Evolutionary conservation across 2,888 invertebrate genomes (phyloP), one percentile per base, ranked within the genome.

Genomic region (Pycnomerus fuliginosus): DNA sequence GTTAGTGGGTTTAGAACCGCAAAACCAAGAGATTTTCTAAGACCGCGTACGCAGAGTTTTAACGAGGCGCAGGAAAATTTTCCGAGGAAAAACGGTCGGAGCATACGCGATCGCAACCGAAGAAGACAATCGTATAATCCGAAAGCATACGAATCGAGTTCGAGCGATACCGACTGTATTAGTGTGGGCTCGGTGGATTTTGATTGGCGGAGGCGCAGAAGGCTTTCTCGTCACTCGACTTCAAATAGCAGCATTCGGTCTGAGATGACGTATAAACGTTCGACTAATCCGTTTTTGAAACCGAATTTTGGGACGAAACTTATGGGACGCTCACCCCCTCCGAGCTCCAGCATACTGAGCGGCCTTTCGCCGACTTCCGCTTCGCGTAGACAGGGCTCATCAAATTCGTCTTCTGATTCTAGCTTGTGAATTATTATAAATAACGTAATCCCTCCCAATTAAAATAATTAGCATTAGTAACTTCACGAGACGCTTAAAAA

Each of bases 71-170:
- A 61, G 16, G 64, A 65, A 28, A 62, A 61, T 65, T 20, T 20
- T 20, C 64, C 66, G 28, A 62, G 62, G 39, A 56, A 56, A 38
- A 61, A 58, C 30, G 67, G 70, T 2, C 75, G 76, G 32, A 78
- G 77, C 29, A 71, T 79, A 23, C 71, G 76, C 34, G 79, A 80
- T 35, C 72, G 80, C 25, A 80, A 79, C 25, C 63, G 74, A 7
- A 64, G 76, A 3, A 68, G 80, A 7, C 72, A 79, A 50, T 79
- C 79, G 50, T 80, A 80, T 57, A 80, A 80, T 67, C 80, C 80
- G 14, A 74, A 76, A 58, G 75, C 75, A 3, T 76, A 76, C 52
- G 74, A 75, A 15, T 75, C 76, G 39, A 76, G 76, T 44, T 77
- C 78, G 23, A 76, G 76, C 42, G 73, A 71, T 13, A 76, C 72